Percentiles rank a stretch among this genome's conserved stretches.
Conservation (phyloP, 1,140 invertebrate genomes). For the Alviniconcha marisindica region DNA sequence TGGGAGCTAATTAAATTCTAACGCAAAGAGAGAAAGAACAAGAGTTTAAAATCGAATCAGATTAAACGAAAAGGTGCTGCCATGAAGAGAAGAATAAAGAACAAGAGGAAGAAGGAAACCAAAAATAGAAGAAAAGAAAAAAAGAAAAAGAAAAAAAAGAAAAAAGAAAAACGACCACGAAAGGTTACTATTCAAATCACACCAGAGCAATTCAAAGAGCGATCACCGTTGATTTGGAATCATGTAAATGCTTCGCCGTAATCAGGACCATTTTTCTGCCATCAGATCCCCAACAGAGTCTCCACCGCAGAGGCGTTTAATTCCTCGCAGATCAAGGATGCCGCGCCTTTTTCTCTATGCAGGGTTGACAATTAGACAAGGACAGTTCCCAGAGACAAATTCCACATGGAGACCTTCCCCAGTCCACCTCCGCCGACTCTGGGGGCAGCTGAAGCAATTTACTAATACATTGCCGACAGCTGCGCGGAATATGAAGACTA, state of each 20-base stretch:
- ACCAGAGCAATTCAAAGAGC: conserved; percentile 9
- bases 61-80: not conserved
- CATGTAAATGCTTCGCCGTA: conserved; percentile 19
- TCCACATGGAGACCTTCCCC: not conserved
- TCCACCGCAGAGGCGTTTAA: not conserved
- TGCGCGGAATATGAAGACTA: conserved; percentile 32
- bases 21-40: not conserved
- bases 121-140: not conserved
- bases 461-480: conserved; percentile 9
- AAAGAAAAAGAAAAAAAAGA: not conserved
- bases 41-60: not conserved
- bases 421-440: not conserved
- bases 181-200: conserved; percentile 37
- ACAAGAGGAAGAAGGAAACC: not conserved
- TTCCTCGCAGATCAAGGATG: not conserved
- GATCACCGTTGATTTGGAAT: conserved; percentile 29
- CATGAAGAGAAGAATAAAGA: not conserved
- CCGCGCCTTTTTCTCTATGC: not conserved
- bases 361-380: conserved; percentile 31
- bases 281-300: not conserved
- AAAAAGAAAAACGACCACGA: too few relatives aligned
- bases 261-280: conserved; percentile 8
- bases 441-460: conserved; percentile 26
- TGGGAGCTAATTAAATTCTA: too few relatives aligned
- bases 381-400: conserved; percentile 20